Base-by-base conservation (phyloP, 2,888 invertebrate genomes). In the Papilio demoleus region DNA sequence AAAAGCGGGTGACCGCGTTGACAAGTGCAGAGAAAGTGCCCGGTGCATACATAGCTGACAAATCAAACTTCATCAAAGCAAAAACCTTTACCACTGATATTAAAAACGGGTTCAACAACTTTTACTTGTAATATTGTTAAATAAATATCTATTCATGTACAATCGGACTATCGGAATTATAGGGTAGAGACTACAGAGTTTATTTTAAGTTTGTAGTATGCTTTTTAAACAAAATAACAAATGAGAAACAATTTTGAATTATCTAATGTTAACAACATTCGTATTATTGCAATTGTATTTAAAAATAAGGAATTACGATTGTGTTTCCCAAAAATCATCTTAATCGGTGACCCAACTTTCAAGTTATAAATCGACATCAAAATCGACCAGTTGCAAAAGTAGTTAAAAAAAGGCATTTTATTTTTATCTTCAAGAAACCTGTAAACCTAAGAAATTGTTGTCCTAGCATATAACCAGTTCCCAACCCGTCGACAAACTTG, bases 11-110 rank as follows among this genome's bases (percentile, higher is more conserved):
- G 65, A 65, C 64, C 78, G 81, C 77, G 73, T 75, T 79, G 78
- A 80, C 79, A 81, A 79, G 79, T 84, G 79, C 79, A 79, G 70
- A 68, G 68, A 62, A 70, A 71, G 65, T 59, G 14, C 38, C n/a
- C 40, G 36, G 34, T 58, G 63, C 63, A 63, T 38, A 38, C 58
- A 31, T 63, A 70, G 45, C 59, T 42, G 14, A 59, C 24, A 67
- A 56, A 62, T 45, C 45, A 22, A 65, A 53, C 22, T 38, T 22
- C 40, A 22, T 53, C 31, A 50, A 42, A 67, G 40, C 38, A 40
- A 5, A n/a, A 60, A 67, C 61, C 50, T 50, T 38, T 14, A 60
- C 24, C 47, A n/a, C n/a, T 14, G 31, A 53, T 14, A 61, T 36
- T 59, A 47, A 59, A 45, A 60, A 17, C 63, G 17, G n/a, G 63